Percentiles rank a stretch among this genome's conserved stretches.
Conservation (phyloP, 1,140 invertebrate genomes). For the Heterodera schachtii region DNA sequence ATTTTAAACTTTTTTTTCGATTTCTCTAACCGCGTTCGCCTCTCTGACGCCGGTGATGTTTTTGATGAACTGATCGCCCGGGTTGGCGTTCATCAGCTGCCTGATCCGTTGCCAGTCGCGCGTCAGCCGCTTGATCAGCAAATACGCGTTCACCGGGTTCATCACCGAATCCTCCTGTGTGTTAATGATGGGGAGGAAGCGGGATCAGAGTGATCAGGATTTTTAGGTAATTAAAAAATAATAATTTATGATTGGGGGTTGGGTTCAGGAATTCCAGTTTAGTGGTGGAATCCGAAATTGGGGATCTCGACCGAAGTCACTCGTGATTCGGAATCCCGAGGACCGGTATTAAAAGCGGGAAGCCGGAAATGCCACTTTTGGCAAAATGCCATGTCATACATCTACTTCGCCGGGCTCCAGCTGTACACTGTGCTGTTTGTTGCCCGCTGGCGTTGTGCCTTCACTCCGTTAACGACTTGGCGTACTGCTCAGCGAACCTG, state of each 20-base stretch:
- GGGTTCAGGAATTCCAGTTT: too few species aligned
- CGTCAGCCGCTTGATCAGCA: slow-evolving; percentile 47
- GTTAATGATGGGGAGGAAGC: not conserved
- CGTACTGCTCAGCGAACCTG: slow-evolving; percentile 38
- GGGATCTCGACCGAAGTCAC: too few species aligned
- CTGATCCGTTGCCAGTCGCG: slow-evolving; percentile 48
- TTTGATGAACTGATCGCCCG: slow-evolving; percentile 52
- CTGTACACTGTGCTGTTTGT: not conserved
- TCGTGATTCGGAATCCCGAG: too few species aligned
- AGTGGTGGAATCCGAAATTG: too few species aligned
- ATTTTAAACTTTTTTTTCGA: slow-evolving; percentile 3
- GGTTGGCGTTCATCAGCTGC: slow-evolving; percentile 44
- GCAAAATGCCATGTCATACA: not conserved
- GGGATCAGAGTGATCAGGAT: too few species aligned
- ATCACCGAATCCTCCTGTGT: slow-evolving; percentile 37
- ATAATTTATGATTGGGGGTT: too few species aligned
- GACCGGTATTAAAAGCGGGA: too few species aligned
- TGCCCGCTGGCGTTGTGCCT: not conserved
- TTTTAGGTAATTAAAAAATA: too few species aligned
- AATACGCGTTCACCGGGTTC: slow-evolving; percentile 54
- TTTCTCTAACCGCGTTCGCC: slow-evolving; percentile 43
- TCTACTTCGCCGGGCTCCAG: slow-evolving; percentile 10
- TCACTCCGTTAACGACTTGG: slow-evolving; percentile 6
- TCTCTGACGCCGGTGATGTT: slow-evolving; percentile 53
- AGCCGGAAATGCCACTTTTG: too few species aligned